Percentiles rank a stretch among this genome's conserved stretches.
These are phyloP conservation scores for Panthera leo DNA, from an alignment of 2,113 vertebrate genomes.

Conservation along the genomic window DNA sequence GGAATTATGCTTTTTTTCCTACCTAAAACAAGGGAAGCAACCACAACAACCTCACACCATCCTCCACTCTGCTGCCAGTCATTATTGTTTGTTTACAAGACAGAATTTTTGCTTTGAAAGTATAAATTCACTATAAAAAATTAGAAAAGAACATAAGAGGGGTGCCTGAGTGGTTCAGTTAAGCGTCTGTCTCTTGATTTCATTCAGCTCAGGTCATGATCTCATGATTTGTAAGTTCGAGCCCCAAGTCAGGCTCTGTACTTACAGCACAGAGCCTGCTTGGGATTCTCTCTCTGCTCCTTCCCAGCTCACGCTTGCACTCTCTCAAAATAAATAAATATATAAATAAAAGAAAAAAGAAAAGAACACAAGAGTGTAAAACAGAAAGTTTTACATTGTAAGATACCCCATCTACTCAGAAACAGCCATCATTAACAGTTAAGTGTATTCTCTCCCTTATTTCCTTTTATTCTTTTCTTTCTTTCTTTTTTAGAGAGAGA, in stretches of 20 bases:
- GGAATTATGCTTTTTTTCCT: neutral
- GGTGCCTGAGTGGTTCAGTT: no score
- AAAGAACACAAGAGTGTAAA: neutral
- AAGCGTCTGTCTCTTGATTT: no score
- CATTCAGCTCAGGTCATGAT: no score
- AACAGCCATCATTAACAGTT: slow-evolving; percentile 7
- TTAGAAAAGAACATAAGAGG: neutral
- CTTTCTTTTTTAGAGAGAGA: no score
- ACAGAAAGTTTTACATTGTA: neutral
- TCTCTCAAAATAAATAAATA: no score
- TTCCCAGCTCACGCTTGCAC: no score
- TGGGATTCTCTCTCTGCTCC: no score
- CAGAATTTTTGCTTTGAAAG: slow-evolving; percentile 2
- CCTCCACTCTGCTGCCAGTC: neutral
- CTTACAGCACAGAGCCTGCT: no score
- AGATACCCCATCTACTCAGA: neutral
- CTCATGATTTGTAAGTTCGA: no score
- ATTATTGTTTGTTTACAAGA: slow-evolving; percentile 27
- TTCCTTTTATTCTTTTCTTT: neutral
- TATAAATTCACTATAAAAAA: neutral
- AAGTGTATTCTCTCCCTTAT: slow-evolving; percentile 18
- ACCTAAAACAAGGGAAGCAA: neutral
- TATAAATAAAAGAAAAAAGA: no score
- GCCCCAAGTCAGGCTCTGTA: no score
- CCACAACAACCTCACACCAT: neutral